Evolutionary conservation across 2,797 vertebrate species (phyloP).

Genomic region (Gymnopithys bicolor): DNA sequence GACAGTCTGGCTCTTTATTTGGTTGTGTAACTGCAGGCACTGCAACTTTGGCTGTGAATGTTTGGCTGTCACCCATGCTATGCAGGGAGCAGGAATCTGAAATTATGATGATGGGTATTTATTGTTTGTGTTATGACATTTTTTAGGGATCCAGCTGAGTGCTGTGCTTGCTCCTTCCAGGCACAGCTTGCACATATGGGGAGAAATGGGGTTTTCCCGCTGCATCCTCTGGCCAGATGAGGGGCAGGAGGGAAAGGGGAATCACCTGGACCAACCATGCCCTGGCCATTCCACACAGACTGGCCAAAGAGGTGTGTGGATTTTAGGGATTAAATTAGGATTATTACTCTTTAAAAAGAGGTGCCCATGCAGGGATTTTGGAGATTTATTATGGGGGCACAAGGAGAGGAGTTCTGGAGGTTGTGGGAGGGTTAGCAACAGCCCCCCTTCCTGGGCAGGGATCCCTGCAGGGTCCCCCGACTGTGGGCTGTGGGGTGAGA

Average conservation of each 20-base stretch:
- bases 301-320: neutral
- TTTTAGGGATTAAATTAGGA: neutral
- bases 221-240: neutral
- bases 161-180: neutral
- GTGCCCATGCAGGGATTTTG: neutral
- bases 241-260: neutral
- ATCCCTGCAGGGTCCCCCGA: neutral
- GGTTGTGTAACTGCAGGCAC: conserved; percentile 5
- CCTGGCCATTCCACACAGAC: neutral
- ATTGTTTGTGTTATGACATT: neutral
- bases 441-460: neutral
- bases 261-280: neutral
- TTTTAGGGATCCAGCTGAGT: neutral
- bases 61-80: neutral
- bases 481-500: neutral
- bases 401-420: neutral
- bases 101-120: conserved; percentile 5
- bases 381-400: neutral
- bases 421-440: neutral
- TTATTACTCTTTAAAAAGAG: neutral
- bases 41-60: neutral
- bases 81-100: neutral
- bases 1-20: neutral
- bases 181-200: neutral
- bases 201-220: neutral